Evolutionary conservation across 2,113 vertebrate genomes (phyloP).

Genomic region (Cyanoramphus novaezelandiae): DNA sequence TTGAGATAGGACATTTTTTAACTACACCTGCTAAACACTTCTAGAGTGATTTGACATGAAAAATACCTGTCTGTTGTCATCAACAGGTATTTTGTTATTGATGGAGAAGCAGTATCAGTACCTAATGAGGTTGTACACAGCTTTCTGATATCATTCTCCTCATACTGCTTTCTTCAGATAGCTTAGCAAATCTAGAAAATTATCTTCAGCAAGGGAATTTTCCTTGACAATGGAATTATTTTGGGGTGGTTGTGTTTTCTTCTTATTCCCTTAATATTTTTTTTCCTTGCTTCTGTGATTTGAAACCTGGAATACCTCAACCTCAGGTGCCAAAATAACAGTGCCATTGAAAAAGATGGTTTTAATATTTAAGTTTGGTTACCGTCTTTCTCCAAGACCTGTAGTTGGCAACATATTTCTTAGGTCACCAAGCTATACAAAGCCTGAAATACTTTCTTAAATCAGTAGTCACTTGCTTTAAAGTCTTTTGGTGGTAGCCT

Average conservation of each 20-base stretch:
- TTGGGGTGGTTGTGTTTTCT: rapidly evolving
- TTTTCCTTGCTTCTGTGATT: background rate
- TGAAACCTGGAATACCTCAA: background rate
- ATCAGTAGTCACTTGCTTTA: background rate
- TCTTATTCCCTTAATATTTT: background rate
- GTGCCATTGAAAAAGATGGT: background rate
- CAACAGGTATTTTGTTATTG: background rate
- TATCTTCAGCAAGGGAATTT: background rate
- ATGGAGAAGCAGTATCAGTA: background rate
- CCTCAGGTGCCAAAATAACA: background rate
- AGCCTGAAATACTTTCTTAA: background rate
- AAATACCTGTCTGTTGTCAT: background rate
- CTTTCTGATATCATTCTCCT: background rate
- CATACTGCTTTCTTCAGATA: background rate
- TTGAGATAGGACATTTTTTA: background rate
- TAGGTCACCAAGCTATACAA: background rate
- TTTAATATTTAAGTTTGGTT: background rate
- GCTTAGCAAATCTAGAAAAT: background rate
- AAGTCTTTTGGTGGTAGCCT: background rate
- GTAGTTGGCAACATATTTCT: background rate
- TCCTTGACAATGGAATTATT: background rate
- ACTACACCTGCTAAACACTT: background rate
- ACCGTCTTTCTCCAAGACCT: background rate
- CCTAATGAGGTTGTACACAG: background rate
- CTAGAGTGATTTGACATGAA: background rate